phyloP scores from a whole-genome alignment of 2,113 vertebrate genomes.

The Jacana jacana region DNA sequence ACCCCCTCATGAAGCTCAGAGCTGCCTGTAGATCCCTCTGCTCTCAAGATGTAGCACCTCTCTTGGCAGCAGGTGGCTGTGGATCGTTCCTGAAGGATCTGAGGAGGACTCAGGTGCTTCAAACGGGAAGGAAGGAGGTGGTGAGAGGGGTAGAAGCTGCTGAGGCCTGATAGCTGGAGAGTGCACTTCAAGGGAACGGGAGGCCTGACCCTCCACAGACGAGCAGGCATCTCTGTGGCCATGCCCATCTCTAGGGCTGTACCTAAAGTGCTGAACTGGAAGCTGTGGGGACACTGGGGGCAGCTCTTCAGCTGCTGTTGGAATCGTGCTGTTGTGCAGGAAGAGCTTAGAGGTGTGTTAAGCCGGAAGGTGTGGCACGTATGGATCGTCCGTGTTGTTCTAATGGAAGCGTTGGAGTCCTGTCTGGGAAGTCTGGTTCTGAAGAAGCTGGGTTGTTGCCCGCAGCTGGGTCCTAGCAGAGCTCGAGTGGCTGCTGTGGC shows the following conservation, averaged over 20 bases:
- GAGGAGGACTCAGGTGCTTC: background rate
- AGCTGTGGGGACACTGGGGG: background rate
- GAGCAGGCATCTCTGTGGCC: background rate
- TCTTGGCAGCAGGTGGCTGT: background rate
- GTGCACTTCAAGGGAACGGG: background rate
- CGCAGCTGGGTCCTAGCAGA: background rate
- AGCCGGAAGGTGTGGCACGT: too few relatives aligned
- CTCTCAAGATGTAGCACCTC: background rate
- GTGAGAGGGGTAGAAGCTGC: background rate
- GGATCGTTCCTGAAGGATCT: background rate
- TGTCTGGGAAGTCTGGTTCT: background rate
- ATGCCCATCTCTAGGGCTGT: background rate
- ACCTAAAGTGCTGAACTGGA: background rate
- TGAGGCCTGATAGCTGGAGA: background rate
- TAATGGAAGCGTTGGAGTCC: background rate
- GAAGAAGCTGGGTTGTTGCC: background rate
- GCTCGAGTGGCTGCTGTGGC: accelerated
- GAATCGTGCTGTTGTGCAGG: background rate
- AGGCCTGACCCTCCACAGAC: background rate
- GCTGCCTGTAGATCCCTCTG: background rate
- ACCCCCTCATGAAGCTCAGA: background rate
- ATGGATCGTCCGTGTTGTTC: background rate
- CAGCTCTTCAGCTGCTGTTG: background rate
- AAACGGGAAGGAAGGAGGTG: background rate
- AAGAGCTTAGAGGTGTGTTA: background rate